These are phyloP conservation scores for Steatocranus sp. DNA, from an alignment of 2,797 vertebrate genomes.

Conservation along the genomic window DNA sequence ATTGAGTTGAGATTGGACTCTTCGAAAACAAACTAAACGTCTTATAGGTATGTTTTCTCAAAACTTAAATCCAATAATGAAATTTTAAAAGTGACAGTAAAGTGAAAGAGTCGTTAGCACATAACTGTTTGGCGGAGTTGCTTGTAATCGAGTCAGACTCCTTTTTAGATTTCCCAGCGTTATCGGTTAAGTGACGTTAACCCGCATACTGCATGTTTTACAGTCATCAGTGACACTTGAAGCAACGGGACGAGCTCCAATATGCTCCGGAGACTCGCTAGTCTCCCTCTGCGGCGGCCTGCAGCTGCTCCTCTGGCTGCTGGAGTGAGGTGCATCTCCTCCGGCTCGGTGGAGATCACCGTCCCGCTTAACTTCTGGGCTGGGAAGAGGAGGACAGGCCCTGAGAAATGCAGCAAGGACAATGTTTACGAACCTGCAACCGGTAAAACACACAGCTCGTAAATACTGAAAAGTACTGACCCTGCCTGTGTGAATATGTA, in stretches of 20 bases:
- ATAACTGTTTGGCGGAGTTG: background rate
- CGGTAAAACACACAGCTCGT: constrained; percentile 60
- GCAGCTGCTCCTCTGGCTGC: background rate
- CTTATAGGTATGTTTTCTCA: background rate
- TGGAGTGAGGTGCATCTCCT: constrained; percentile 67
- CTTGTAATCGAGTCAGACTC: background rate
- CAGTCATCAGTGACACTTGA: background rate
- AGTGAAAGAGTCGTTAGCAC: background rate
- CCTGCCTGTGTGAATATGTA: background rate
- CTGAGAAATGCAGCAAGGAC: constrained; percentile 61
- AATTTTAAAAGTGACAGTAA: background rate
- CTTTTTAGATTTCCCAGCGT: background rate
- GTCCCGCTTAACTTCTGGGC: constrained; percentile 89
- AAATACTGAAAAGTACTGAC: background rate
- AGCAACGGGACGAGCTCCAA: background rate
- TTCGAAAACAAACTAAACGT: background rate
- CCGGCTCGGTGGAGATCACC: constrained; percentile 72
- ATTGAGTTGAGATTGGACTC: background rate
- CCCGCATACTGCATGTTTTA: background rate
- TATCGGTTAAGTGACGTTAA: background rate
- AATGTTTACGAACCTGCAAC: constrained; percentile 89
- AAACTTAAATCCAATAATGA: background rate
- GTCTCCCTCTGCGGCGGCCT: background rate
- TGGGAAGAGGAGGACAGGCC: constrained; percentile 73
- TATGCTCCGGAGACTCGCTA: constrained; percentile 43